Percentiles rank a stretch among this genome's conserved stretches.
phyloP scores from a whole-genome alignment of 1,140 invertebrate genomes.

The Hypsibius dujardini region DNA sequence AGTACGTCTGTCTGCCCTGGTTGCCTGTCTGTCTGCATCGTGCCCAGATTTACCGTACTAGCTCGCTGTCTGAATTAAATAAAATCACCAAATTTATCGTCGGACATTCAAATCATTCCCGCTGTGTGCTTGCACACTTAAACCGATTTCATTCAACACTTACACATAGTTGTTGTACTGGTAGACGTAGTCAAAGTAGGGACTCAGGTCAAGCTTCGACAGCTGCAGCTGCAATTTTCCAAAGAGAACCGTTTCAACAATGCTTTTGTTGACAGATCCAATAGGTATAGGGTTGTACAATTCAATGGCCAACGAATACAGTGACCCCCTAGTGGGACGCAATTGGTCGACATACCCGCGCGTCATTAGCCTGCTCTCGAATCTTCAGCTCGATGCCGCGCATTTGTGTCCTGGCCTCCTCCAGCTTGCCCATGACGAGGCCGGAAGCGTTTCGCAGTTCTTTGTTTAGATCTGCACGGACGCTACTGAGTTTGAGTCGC shows the following conservation, averaged over 20 bases:
- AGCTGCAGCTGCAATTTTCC: not conserved
- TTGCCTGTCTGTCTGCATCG: no score
- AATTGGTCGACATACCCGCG: not conserved
- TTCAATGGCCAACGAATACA: not conserved
- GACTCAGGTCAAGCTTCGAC: not conserved
- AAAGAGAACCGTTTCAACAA: not conserved
- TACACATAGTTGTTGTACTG: conserved; percentile 15
- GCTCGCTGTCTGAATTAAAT: no score
- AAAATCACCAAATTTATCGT: not conserved
- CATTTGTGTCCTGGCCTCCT: not conserved
- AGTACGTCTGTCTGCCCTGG: not conserved
- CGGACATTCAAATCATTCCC: not conserved
- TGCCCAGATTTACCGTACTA: no score
- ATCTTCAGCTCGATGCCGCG: not conserved
- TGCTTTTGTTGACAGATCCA: not conserved
- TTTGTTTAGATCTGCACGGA: not conserved
- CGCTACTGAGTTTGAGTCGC: not conserved
- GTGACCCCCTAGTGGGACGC: not conserved
- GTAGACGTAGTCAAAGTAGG: not conserved
- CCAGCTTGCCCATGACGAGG: not conserved
- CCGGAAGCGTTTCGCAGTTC: not conserved
- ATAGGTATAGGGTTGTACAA: not conserved
- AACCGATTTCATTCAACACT: not conserved
- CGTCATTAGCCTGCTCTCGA: not conserved
- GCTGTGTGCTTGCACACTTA: not conserved